Conservation (phyloP, 2,888 invertebrate species). For the Andrena minutula region DNA sequence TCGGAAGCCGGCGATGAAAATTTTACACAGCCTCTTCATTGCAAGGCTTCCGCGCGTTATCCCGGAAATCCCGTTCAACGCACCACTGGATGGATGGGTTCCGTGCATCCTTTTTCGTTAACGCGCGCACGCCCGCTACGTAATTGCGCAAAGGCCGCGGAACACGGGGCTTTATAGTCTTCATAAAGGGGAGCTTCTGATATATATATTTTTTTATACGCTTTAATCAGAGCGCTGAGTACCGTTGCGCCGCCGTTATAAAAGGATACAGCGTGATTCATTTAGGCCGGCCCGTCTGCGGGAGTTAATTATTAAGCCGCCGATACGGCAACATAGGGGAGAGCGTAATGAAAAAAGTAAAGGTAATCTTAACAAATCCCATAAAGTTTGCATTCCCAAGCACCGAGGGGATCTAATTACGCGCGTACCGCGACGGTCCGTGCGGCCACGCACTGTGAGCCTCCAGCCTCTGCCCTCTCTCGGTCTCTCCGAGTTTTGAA, state of each 20-base stretch:
- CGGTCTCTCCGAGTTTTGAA: constrained; percentile 58
- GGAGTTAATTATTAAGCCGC: constrained; percentile 35
- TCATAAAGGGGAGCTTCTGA: constrained; percentile 8
- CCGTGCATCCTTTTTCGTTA: constrained; percentile 47
- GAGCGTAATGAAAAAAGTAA: constrained; percentile 23
- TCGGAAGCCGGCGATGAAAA: constrained; percentile 41
- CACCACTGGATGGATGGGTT: constrained; percentile 37
- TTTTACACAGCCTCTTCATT: constrained; percentile 45
- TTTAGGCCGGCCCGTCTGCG: not conserved
- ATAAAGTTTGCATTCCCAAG: constrained; percentile 50
- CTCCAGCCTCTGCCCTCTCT: not conserved
- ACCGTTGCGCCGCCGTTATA: not conserved
- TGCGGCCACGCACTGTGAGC: constrained; percentile 54
- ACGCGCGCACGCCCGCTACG: constrained; percentile 3
- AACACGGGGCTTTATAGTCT: constrained; percentile 21
- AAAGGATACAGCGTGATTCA: constrained; percentile 6
- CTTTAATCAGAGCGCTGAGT: constrained; percentile 19
- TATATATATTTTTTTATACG: constrained; percentile 23
- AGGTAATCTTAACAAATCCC: constrained; percentile 41
- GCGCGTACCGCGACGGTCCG: constrained; percentile 35
- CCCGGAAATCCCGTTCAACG: constrained; percentile 48
- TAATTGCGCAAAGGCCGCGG: constrained; percentile 20
- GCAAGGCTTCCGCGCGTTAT: constrained; percentile 34
- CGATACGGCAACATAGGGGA: constrained; percentile 19
- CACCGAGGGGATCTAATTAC: constrained; percentile 66